Conservation (phyloP, 2,797 vertebrate genomes). For the Mus caroli region DNA sequence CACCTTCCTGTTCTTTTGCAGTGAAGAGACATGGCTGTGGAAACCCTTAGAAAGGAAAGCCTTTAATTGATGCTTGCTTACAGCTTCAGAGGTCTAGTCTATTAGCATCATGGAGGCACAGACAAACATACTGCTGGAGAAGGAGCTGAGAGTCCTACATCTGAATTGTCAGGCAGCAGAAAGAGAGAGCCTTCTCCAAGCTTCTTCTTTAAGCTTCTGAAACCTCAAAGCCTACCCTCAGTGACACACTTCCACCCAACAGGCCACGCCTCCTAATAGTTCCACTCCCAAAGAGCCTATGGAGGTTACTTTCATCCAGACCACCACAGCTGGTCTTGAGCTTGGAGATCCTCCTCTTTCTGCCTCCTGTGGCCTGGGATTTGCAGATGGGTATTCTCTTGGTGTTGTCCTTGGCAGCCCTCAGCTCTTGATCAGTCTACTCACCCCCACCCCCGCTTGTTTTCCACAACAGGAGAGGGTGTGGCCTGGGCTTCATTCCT, state of each 20-base stretch:
- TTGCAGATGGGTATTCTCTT: too few species aligned
- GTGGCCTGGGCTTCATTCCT: slow-evolving; percentile 74
- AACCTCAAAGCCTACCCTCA: background rate
- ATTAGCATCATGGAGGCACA: background rate
- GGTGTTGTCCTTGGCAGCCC: too few species aligned
- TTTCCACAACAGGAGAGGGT: slow-evolving; percentile 89
- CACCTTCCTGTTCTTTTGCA: background rate
- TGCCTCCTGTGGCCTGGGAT: too few species aligned
- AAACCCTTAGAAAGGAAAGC: background rate
- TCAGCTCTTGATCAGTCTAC: background rate
- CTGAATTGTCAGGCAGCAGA: background rate
- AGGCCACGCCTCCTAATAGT: background rate
- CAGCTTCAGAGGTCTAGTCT: background rate
- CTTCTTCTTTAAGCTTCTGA: background rate
- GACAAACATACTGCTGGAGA: background rate
- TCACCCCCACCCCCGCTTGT: fast-evolving
- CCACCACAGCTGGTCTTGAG: background rate
- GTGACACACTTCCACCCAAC: background rate
- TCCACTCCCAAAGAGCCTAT: background rate
- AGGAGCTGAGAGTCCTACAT: background rate
- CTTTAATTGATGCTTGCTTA: background rate
- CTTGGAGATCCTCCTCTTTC: too few species aligned
- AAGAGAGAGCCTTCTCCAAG: background rate
- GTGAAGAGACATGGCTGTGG: background rate
- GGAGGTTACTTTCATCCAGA: background rate